Evolutionary conservation across 1,140 invertebrate species (phyloP).

Genomic region (Andrena cerasifolii): DNA sequence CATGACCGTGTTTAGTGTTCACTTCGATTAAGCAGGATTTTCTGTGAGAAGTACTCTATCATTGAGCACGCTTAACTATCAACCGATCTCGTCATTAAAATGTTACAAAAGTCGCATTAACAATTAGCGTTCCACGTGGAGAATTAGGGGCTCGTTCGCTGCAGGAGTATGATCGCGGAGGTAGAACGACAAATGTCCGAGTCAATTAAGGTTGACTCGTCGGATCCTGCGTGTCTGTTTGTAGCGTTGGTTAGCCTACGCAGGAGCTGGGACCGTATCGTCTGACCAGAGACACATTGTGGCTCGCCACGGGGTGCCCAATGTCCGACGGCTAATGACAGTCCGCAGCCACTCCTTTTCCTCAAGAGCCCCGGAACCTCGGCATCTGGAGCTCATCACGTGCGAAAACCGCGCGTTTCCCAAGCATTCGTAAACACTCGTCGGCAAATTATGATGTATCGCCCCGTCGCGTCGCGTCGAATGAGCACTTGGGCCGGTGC

Average conservation of each 20-base stretch:
- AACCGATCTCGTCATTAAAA: too few relatives aligned
- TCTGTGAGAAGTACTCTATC: too few relatives aligned
- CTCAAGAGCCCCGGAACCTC: constrained; percentile 24
- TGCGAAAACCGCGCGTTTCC: constrained; percentile 62
- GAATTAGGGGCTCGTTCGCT: neutral
- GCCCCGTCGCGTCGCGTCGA: neutral
- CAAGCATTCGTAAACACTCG: constrained; percentile 61
- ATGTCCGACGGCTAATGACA: constrained; percentile 73
- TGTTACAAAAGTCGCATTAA: too few relatives aligned
- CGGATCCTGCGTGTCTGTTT: constrained; percentile 44
- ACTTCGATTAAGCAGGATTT: too few relatives aligned
- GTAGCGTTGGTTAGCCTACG: constrained; percentile 25
- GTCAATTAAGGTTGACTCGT: constrained; percentile 52
- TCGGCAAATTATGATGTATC: constrained; percentile 58
- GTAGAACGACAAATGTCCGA: constrained; percentile 41
- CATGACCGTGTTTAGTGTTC: too few relatives aligned
- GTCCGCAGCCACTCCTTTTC: constrained; percentile 61
- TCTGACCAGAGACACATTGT: constrained; percentile 58
- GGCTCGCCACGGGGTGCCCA: constrained; percentile 64
- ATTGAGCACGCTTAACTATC: too few relatives aligned
- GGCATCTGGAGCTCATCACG: constrained; percentile 61
- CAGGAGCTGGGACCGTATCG: constrained; percentile 31
- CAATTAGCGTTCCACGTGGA: too few relatives aligned
- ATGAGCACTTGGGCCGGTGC: neutral
- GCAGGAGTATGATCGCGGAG: neutral